phyloP scores from a whole-genome alignment of 1,140 invertebrate species.

The Diabrotica undecimpunctata region DNA sequence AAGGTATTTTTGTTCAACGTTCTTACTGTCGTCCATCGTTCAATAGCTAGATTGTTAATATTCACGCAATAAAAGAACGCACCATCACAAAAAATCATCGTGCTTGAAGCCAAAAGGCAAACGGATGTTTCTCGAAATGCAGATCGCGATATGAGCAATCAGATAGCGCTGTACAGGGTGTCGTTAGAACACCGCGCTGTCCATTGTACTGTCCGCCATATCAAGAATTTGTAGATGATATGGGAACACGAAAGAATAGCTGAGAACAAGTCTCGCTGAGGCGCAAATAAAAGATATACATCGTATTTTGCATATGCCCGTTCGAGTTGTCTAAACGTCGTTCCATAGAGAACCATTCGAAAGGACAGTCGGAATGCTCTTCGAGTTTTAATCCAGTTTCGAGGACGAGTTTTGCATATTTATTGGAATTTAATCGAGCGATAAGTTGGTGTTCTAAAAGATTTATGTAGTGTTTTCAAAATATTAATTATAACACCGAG shows the following conservation, averaged over 20 bases:
- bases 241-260: slow-evolving; percentile 36
- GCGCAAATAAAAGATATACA: slow-evolving; percentile 36
- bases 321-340: slow-evolving; percentile 26
- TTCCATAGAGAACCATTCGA: slow-evolving; percentile 8
- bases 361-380: slow-evolving; percentile 7
- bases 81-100: not conserved
- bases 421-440: no score
- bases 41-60: no score
- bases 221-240: slow-evolving; percentile 40
- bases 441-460: no score
- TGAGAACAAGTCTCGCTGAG: slow-evolving; percentile 33
- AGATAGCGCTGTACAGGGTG: slow-evolving; percentile 37
- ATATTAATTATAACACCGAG: no score
- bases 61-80: no score
- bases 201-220: slow-evolving; percentile 38
- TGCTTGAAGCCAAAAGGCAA: slow-evolving; percentile 11
- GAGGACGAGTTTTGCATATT: no score
- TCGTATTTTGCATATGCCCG: slow-evolving; percentile 33
- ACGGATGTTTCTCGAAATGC: slow-evolving; percentile 31
- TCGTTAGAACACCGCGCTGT: slow-evolving; percentile 36
- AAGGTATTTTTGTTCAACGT: no score
- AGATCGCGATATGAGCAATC: slow-evolving; percentile 37
- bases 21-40: no score
- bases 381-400: no score
- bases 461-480: no score